These are phyloP conservation scores for Chloropsis cyanopogon DNA, from an alignment of 2,113 vertebrate genomes.

Conservation along the genomic window DNA sequence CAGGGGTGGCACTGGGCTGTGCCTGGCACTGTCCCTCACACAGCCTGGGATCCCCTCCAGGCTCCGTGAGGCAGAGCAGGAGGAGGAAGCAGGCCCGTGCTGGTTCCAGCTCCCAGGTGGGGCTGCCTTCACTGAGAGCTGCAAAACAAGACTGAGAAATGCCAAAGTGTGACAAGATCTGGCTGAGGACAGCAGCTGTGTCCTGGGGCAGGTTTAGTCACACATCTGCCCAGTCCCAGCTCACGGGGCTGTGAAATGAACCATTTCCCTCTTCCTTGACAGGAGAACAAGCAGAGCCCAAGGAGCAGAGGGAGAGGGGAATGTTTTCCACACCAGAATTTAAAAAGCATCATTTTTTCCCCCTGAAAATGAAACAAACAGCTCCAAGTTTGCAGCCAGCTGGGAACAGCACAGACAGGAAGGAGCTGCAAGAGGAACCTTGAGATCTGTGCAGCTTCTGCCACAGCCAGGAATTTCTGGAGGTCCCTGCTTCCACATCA, in stretches of 20 bases:
- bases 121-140: not conserved
- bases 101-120: not conserved
- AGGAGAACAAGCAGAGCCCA: not conserved
- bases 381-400: not conserved
- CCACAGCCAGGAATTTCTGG: not conserved
- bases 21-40: not conserved
- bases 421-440: not conserved
- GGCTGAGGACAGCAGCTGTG: not conserved
- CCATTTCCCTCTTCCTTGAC: not conserved
- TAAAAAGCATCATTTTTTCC: not conserved
- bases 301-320: not conserved
- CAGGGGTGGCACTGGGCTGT: not conserved
- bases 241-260: not conserved
- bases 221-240: no score
- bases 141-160: not conserved
- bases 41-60: not conserved
- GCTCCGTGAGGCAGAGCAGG: not conserved
- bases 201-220: not conserved
- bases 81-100: accelerated
- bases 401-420: not conserved
- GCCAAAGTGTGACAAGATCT: not conserved
- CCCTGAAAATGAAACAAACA: not conserved
- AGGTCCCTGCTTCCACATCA: no score
- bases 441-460: not conserved
- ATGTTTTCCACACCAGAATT: not conserved